phyloP scores from a whole-genome alignment of 2,113 vertebrate species.

The Haemorhous mexicanus region DNA sequence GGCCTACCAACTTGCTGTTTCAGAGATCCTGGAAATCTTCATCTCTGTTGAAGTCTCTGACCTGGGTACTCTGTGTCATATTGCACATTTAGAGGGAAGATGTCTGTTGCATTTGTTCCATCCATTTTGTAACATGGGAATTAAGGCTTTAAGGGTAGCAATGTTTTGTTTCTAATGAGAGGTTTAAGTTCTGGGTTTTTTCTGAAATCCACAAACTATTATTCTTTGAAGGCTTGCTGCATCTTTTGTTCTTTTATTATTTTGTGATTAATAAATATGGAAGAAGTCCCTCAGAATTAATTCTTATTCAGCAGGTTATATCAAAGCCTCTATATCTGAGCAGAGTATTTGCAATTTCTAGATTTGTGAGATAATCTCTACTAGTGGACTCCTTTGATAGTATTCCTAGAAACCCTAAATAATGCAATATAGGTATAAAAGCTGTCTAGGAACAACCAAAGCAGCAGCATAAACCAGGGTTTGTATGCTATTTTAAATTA shows the following conservation, averaged over 20 bases:
- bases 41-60: neutral
- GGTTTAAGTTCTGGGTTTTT: neutral
- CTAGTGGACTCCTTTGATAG: neutral
- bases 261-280: neutral
- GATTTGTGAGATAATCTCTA: neutral
- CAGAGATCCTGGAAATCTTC: neutral
- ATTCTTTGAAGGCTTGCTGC: neutral
- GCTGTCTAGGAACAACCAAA: neutral
- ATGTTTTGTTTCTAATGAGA: neutral
- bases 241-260: neutral
- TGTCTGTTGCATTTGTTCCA: neutral
- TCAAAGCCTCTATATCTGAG: neutral
- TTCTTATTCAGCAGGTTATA: neutral
- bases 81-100: neutral
- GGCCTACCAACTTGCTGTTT: neutral
- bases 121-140: neutral
- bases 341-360: neutral
- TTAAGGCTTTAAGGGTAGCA: neutral
- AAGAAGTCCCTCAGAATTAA: neutral
- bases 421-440: neutral
- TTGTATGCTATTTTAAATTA: neutral
- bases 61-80: rapidly evolving
- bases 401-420: neutral
- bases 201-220: neutral
- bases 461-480: neutral